Conservation (phyloP, 2,797 vertebrate genomes). For the Decapterus maruadsi region DNA sequence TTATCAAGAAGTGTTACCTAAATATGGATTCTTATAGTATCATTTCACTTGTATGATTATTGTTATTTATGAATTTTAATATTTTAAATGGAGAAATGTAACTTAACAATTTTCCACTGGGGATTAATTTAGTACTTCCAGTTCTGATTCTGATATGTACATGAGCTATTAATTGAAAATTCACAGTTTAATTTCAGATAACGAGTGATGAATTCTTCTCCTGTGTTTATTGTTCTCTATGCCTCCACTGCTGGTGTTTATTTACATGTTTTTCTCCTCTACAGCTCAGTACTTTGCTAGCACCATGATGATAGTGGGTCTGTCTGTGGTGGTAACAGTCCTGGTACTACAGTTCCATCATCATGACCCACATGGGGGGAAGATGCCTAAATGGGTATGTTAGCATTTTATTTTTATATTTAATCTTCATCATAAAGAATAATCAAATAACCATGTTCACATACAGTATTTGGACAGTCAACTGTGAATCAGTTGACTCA, state of each 20-base stretch:
- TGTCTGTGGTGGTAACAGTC: conserved; percentile 94
- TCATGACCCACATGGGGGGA: conserved; percentile 92
- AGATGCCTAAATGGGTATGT: conserved; percentile 94
- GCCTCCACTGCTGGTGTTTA: background rate
- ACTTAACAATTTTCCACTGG: no score
- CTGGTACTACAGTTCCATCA: conserved; percentile 94
- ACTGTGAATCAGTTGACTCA: background rate
- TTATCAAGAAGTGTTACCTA: no score
- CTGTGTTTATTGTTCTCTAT: background rate
- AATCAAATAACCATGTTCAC: background rate
- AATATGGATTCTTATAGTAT: no score
- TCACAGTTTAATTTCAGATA: background rate
- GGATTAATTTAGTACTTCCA: no score
- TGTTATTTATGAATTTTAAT: no score
- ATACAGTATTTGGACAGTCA: background rate
- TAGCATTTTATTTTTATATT: background rate
- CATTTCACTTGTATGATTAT: no score
- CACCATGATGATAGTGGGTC: conserved; percentile 94
- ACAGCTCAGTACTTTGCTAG: conserved; percentile 95
- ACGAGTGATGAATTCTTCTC: background rate
- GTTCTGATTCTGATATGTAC: background rate
- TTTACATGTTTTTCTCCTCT: conserved; percentile 31
- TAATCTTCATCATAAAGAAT: background rate
- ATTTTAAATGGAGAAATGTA: no score
- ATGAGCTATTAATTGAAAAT: background rate